Conservation (phyloP, 1,140 invertebrate species). For the Yoshiicerus persimilis region DNA sequence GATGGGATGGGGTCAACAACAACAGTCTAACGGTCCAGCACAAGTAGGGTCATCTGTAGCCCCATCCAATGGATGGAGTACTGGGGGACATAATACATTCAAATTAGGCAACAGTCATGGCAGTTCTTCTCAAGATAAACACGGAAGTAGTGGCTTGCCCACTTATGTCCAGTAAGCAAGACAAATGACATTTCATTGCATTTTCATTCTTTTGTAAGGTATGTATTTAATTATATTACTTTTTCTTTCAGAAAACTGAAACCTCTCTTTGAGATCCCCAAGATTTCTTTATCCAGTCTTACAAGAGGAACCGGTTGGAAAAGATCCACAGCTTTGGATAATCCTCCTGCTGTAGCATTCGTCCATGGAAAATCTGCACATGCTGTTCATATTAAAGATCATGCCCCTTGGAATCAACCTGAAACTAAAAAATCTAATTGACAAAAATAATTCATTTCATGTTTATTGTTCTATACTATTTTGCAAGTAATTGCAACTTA, state of each 20-base stretch:
- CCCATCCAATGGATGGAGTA: background rate
- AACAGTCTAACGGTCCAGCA: background rate
- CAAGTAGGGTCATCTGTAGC: background rate
- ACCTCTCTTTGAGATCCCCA: conserved; percentile 30
- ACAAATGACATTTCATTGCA: background rate
- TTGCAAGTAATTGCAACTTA: background rate
- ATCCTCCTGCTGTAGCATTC: background rate
- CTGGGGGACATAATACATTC: background rate
- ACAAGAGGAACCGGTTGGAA: background rate
- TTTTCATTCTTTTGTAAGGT: background rate
- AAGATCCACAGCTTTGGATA: background rate
- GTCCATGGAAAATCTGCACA: background rate
- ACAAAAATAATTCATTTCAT: background rate
- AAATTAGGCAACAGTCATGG: background rate
- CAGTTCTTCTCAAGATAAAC: background rate
- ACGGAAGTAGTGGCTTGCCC: background rate
- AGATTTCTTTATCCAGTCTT: background rate
- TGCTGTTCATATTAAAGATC: background rate
- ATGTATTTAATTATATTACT: background rate
- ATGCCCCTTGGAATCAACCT: background rate
- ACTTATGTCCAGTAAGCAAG: background rate
- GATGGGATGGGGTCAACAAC: conserved; percentile 13
- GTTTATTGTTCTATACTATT: background rate
- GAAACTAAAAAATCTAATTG: background rate
- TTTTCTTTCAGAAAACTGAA: conserved; percentile 29